Percentiles rank a stretch among this genome's conserved stretches.
These are phyloP conservation scores for Lottia scabra DNA, from an alignment of 2,888 invertebrate genomes.

Conservation along the genomic window DNA sequence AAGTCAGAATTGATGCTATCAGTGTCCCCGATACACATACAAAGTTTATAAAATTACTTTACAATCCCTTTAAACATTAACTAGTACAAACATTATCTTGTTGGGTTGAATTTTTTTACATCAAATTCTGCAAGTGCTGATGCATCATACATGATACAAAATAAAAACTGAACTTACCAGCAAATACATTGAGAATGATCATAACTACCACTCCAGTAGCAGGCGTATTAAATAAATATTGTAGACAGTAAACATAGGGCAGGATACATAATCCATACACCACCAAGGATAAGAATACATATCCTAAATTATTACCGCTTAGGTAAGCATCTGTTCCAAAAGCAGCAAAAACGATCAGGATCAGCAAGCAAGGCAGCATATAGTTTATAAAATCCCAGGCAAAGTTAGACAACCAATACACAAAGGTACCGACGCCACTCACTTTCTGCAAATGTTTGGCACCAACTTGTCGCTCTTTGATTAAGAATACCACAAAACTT, in stretches of 20 bases:
- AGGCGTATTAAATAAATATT: constrained; percentile 79
- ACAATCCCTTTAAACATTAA: no score
- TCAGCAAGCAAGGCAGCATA: constrained; percentile 73
- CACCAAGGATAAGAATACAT: constrained; percentile 75
- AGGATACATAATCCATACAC: constrained; percentile 80
- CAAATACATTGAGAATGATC: constrained; percentile 79
- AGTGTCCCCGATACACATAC: no score
- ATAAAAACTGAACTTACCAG: constrained; percentile 72
- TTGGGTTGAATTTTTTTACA: no score
- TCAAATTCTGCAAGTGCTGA: no score
- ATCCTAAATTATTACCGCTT: constrained; percentile 64
- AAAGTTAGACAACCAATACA: constrained; percentile 80
- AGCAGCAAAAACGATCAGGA: constrained; percentile 76
- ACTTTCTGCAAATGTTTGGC: constrained; percentile 64
- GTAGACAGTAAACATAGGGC: constrained; percentile 80
- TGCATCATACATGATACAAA: no score
- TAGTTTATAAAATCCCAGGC: constrained; percentile 79
- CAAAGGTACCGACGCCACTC: constrained; percentile 64
- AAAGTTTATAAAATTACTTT: no score
- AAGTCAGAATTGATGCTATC: no score
- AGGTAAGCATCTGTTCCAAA: constrained; percentile 77
- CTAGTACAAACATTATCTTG: no score
- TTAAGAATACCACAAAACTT: constrained; percentile 59
- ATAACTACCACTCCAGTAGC: constrained; percentile 82
- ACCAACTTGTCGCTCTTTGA: constrained; percentile 55